These are phyloP conservation scores for Tangachromis dhanisi DNA, from an alignment of 2,113 vertebrate species.

Conservation along the genomic window DNA sequence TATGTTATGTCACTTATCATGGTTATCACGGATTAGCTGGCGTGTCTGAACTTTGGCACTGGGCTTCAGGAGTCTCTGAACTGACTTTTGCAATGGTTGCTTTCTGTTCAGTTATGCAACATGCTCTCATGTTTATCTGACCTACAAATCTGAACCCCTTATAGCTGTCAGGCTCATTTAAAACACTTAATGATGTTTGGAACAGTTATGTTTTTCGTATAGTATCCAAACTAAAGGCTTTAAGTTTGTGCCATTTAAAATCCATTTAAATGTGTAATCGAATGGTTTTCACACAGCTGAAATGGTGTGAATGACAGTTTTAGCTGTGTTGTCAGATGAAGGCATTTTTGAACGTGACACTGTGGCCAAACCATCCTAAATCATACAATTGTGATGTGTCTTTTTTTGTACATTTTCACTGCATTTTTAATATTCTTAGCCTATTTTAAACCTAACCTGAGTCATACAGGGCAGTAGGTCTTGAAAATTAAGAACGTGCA, in stretches of 20 bases:
- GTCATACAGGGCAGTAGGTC: background rate
- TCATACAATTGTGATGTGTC: background rate
- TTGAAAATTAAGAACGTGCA: background rate
- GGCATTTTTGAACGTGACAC: background rate
- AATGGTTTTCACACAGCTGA: background rate
- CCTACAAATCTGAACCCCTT: background rate
- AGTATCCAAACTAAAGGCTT: background rate
- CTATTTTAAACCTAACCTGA: background rate
- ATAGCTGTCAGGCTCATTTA: background rate
- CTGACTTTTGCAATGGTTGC: slow-evolving; percentile 33
- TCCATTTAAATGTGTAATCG: background rate
- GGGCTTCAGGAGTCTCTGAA: slow-evolving; percentile 23
- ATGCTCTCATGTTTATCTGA: slow-evolving; percentile 11
- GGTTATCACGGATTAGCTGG: slow-evolving; percentile 23
- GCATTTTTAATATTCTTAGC: background rate
- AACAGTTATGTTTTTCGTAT: background rate
- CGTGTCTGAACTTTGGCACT: slow-evolving; percentile 53
- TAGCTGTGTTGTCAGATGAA: background rate
- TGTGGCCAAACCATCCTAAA: background rate
- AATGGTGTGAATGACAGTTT: background rate
- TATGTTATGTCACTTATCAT: slow-evolving; percentile 14
- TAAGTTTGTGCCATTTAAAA: background rate
- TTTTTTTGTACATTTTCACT: background rate
- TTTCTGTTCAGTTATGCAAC: slow-evolving; percentile 31
- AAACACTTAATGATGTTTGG: background rate